phyloP scores from a whole-genome alignment of 2,113 vertebrate species.

The Alces alces region DNA sequence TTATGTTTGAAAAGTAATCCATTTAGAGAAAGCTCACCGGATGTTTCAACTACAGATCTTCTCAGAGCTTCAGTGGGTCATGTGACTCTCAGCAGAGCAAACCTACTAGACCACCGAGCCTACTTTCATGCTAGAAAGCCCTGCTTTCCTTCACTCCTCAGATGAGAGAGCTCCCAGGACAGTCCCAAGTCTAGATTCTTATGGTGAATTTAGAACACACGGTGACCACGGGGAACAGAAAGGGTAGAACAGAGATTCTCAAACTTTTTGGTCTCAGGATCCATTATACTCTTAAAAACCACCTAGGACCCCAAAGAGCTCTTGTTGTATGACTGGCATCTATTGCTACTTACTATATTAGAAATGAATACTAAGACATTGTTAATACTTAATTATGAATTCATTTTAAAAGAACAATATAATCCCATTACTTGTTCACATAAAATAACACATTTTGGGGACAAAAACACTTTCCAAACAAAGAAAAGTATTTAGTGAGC shows the following conservation, averaged over 20 bases:
- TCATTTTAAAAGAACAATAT: not conserved
- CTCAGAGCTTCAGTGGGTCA: not conserved
- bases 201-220: not conserved
- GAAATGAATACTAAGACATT: not conserved
- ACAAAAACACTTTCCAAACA: not conserved
- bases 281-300: not conserved
- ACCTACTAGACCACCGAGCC: no score
- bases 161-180: not conserved
- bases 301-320: not conserved
- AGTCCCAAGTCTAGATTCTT: not conserved
- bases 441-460: not conserved
- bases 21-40: not conserved
- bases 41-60: not conserved
- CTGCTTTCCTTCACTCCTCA: not conserved
- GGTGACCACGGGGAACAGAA: not conserved
- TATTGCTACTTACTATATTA: not conserved
- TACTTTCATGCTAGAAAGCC: not conserved
- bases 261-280: not conserved
- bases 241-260: not conserved
- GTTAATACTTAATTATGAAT: not conserved
- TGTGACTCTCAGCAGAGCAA: not conserved
- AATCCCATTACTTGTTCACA: not conserved
- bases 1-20: not conserved
- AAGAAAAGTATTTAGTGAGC: not conserved
- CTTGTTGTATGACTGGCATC: not conserved